A percentile compares a stretch with the other conserved stretches of the same genome.
Evolutionary conservation across 2,113 vertebrate species (phyloP).

Genomic region (Platysteira castanea): DNA sequence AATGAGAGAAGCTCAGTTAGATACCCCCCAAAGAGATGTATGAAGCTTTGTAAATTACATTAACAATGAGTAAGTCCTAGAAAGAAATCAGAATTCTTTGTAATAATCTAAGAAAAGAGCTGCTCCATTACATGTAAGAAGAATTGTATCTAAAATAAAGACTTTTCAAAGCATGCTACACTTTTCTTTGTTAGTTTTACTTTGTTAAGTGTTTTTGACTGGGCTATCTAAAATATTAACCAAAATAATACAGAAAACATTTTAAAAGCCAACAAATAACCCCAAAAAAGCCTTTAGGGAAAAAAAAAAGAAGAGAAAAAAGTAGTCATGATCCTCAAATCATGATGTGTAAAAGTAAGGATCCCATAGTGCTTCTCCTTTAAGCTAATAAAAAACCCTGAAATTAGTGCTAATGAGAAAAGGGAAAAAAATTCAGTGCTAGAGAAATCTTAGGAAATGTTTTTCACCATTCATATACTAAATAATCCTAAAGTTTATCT

Average conservation of each 20-base stretch:
- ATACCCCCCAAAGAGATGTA: rapidly evolving
- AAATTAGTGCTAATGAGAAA: not conserved
- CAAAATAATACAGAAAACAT: not conserved
- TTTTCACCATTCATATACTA: not conserved
- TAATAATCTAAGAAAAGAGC: not conserved
- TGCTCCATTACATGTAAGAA: not conserved
- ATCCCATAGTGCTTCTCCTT: not conserved
- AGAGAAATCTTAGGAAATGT: not conserved
- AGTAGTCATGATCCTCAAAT: not conserved
- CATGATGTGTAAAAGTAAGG: not conserved
- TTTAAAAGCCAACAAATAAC: not conserved
- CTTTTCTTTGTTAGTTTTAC: not conserved
- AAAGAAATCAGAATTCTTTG: not conserved
- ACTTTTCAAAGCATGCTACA: not conserved
- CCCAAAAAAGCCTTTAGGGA: not conserved
- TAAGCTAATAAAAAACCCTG: not conserved
- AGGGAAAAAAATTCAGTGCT: not conserved
- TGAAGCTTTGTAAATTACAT: not conserved
- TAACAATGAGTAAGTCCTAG: not conserved
- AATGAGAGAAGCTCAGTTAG: not conserved
- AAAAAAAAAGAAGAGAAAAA: not conserved
- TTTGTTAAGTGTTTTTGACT: not conserved
- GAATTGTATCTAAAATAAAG: not conserved
- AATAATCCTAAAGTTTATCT: not conserved
- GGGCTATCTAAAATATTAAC: not conserved